These are phyloP conservation scores for Tangara arthus DNA, from an alignment of 2,797 vertebrate genomes.

Conservation along the genomic window DNA sequence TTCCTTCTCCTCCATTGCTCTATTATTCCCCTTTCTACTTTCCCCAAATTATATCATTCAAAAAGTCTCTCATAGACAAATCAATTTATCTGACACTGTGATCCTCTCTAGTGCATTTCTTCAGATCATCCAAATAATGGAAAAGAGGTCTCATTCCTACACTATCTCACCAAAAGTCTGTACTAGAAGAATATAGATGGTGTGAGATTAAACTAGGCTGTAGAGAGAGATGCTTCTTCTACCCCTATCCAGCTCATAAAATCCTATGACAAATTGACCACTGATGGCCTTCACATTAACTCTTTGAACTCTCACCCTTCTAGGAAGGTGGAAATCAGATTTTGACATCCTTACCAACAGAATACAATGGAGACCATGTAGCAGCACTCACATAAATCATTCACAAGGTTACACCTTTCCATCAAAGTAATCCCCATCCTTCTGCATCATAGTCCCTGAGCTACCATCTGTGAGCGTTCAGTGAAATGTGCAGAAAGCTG, in stretches of 20 bases:
- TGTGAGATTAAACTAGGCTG: conserved; percentile 20
- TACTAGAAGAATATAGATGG: background rate
- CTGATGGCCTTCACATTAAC: background rate
- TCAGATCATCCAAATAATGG: conserved; percentile 30
- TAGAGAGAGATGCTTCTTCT: background rate
- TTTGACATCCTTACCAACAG: background rate
- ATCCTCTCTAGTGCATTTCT: background rate
- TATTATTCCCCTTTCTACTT: background rate
- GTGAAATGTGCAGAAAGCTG: background rate
- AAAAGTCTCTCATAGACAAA: background rate
- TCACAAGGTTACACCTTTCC: background rate
- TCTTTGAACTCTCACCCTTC: background rate
- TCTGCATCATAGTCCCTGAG: background rate
- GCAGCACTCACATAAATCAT: background rate
- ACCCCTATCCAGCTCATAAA: background rate
- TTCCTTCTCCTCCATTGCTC: background rate
- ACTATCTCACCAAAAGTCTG: background rate
- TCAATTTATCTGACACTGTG: conserved; percentile 7
- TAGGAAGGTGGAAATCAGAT: background rate
- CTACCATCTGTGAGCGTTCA: background rate
- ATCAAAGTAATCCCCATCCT: background rate
- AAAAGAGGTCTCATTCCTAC: background rate
- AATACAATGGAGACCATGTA: background rate
- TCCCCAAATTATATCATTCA: background rate
- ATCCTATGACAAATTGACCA: conserved; percentile 8